Base-by-base conservation (phyloP, 2,888 invertebrate genomes). In the Andrena fulva region DNA sequence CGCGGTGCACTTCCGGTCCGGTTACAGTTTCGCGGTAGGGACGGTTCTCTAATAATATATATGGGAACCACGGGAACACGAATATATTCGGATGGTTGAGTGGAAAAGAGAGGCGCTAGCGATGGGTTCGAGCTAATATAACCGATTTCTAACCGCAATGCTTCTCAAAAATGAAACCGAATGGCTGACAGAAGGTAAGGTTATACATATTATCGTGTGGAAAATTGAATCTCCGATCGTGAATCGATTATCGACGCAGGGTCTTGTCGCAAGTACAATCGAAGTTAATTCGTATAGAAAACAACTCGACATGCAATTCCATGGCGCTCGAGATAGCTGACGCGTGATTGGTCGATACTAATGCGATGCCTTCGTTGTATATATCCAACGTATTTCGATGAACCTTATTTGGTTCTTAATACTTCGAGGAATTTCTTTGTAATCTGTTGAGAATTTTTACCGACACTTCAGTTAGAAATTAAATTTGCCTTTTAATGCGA, bases 21-120 rank as follows among this genome's bases (percentile, higher is more conserved):
- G 71, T 75, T 77, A 31, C 86, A 78, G 77, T 81, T 84, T 69
- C 67, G 67, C 73, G 72, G 63, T 42, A 35, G 42, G 48, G 29
- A 29, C 70, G 54, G 73, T 80, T 80, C 85, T 86, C 86, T 86
- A 87, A 86, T 86, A 85, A 86, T 87, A 86, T 77, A 83, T 73
- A 71, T 70, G 60, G 71, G 74, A 73, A 60, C 70, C 77, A 80
- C 76, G 79, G 79, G 77, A 54, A 42, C 68, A 70, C 59, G 66
- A 62, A 64, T 59, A 70, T 79, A 71, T 78, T 74, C 71, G 24
- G 50, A 60, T 33, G 52, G n/a, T 62, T 60, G 42, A 75, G 72
- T 48, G 75, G 54, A 68, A 42, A 59, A 52, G 50, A 48, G 54
- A 72, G 62, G n/a, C 56, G 48, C 59, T 62, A 70, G 79, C 66